These are phyloP conservation scores for Probaryconus sp. DNA, from an alignment of 1,140 invertebrate genomes.

Conservation along the genomic window DNA sequence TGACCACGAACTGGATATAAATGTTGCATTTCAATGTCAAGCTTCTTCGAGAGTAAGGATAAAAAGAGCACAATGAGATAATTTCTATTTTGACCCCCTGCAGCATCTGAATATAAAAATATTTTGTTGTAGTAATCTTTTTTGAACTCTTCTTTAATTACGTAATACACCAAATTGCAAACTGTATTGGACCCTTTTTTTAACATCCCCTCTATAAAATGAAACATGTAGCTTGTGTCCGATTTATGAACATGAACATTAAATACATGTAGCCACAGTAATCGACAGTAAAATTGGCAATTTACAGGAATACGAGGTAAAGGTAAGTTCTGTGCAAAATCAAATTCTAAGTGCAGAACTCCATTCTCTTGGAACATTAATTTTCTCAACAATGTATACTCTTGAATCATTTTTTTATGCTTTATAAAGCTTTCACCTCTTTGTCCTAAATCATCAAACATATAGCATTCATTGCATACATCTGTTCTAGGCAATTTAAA, in stretches of 20 bases:
- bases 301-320: neutral
- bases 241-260: too few relatives aligned
- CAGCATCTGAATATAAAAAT: too few relatives aligned
- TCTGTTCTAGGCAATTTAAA: slow-evolving; percentile 13
- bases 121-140: slow-evolving; percentile 6
- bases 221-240: too few relatives aligned
- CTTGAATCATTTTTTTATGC: slow-evolving; percentile 8
- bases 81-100: too few relatives aligned
- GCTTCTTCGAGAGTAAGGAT: slow-evolving; percentile 1
- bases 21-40: slow-evolving; percentile 15
- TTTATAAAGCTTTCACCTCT: neutral
- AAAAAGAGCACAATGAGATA: slow-evolving; percentile 1
- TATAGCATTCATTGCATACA: slow-evolving; percentile 18
- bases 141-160: neutral
- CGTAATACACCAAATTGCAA: neutral
- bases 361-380: neutral
- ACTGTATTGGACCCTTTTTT: too few relatives aligned
- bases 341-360: slow-evolving; percentile 3
- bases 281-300: slow-evolving; percentile 3
- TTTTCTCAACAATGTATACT: slow-evolving; percentile 7
- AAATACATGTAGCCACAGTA: slow-evolving; percentile 3
- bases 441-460: slow-evolving; percentile 1
- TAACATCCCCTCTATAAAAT: neutral
- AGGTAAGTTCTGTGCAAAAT: too few relatives aligned
- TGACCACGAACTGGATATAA: too few relatives aligned